Conservation (phyloP, 2,797 vertebrate species). For the Huso huso region DNA sequence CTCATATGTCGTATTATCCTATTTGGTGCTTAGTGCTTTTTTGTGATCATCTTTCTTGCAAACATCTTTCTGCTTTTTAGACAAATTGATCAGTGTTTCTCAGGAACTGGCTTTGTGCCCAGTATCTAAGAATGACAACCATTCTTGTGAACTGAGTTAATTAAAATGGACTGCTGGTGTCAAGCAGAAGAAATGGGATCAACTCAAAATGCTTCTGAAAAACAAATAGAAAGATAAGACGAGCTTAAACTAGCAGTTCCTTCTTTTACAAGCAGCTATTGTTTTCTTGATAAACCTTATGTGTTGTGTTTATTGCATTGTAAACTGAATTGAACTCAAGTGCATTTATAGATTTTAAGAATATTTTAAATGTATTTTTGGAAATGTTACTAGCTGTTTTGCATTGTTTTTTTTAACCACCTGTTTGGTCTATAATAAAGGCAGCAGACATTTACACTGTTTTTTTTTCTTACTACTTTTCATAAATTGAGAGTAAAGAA, state of each 20-base stretch:
- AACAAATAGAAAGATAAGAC: not conserved
- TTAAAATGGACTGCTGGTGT: constrained; percentile 68
- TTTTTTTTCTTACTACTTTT: too few species aligned
- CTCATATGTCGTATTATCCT: not conserved
- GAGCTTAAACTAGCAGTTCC: not conserved
- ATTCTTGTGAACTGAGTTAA: constrained; percentile 51
- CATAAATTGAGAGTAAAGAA: too few species aligned
- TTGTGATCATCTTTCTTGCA: constrained; percentile 11
- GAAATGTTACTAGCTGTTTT: too few species aligned
- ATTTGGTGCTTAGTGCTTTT: not conserved
- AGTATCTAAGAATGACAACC: constrained; percentile 48
- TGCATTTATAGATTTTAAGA: too few species aligned
- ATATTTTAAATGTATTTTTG: too few species aligned
- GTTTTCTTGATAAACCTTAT: too few species aligned
- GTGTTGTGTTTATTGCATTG: too few species aligned
- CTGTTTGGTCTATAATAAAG: too few species aligned
- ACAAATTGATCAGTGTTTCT: constrained; percentile 48
- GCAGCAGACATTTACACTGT: too few species aligned
- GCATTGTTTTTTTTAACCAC: too few species aligned
- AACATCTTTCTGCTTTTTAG: constrained; percentile 42
- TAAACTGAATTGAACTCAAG: too few species aligned
- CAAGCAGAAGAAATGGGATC: constrained; percentile 38
- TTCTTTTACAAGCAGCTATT: too few species aligned
- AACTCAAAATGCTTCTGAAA: constrained; percentile 7
- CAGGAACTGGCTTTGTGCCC: constrained; percentile 50